Conservation (phyloP, 1,140 invertebrate species). For the Asbolus verrucosus region DNA sequence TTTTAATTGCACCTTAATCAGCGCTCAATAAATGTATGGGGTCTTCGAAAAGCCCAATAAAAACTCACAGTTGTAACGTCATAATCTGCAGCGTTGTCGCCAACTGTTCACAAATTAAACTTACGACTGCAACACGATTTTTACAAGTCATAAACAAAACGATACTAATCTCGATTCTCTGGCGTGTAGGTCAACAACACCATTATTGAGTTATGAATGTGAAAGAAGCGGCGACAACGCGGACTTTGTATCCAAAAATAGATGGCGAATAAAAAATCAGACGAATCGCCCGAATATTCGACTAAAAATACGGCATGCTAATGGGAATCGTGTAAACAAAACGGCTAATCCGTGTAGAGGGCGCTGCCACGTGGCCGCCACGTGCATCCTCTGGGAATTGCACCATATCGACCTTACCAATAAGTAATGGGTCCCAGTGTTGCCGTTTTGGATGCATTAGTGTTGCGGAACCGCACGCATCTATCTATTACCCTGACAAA, state of each 20-base stretch:
- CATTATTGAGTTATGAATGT: slow-evolving; percentile 33
- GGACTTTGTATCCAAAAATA: not conserved
- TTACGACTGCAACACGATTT: too few relatives aligned
- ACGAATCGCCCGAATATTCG: not conserved
- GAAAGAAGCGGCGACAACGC: slow-evolving; percentile 21
- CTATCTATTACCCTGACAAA: slow-evolving; percentile 11
- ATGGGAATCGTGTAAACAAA: slow-evolving; percentile 27
- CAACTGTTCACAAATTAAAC: too few relatives aligned
- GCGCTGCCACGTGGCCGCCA: slow-evolving; percentile 8
- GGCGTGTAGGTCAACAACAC: slow-evolving; percentile 17
- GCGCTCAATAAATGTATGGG: too few relatives aligned
- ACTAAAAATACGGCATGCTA: slow-evolving; percentile 20
- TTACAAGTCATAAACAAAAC: too few relatives aligned
- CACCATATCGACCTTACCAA: too few relatives aligned
- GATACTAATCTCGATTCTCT: not conserved
- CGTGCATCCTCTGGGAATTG: not conserved
- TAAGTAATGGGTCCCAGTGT: too few relatives aligned
- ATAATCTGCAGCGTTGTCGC: too few relatives aligned
- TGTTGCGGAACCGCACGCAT: not conserved
- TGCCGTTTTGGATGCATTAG: too few relatives aligned
- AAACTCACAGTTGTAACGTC: too few relatives aligned
- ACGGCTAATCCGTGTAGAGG: slow-evolving; percentile 3
- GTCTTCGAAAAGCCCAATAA: too few relatives aligned
- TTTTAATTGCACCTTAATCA: too few relatives aligned
- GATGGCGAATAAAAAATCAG: slow-evolving; percentile 19